Evolutionary conservation across 2,888 invertebrate species (phyloP), one percentile per base, ranked within the genome.

Genomic region (Melikaiella ostensackeni): DNA sequence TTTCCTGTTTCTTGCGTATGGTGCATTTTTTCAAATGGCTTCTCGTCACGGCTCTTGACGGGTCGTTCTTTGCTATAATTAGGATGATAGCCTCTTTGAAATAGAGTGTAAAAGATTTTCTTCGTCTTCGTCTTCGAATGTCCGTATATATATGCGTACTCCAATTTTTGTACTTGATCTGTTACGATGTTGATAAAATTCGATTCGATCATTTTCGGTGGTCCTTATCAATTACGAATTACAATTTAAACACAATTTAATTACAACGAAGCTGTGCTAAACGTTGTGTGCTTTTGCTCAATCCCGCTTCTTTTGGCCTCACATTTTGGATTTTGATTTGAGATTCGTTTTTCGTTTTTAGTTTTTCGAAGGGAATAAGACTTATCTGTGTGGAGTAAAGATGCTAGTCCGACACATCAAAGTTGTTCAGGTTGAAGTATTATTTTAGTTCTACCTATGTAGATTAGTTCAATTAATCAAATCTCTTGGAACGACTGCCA

Each of bases 1-100:
- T 46, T 50, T 46, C 46, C 46, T 50, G 27, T n/a, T 70, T 70
- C 42, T 70, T n/a, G 19, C 30, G 27, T 70, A 38, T 70, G 70
- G 30, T 46, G 46, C 42, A 50, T 50, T 70, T 70, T 70, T 30
- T n/a, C n/a, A n/a, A 64, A 50, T 57, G 57, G 57, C 57, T 57
- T 57, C 24, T 57, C 13, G 24, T 57, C 13, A 70, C 27, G 42
- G 42, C 42, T 66, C 42, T 66, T 27, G 42, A 66, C 24, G 27
- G 50, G 70, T 70, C 70, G 50, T 70, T 70, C 42, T 70, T 70
- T 70, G 46, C 70, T 70, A 66, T 66, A 70, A 70, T 70, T 70
- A 70, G 70, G 30, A 70, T 50, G 50, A 70, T 70, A 70, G 70
- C 19, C 27, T 70, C 70, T 46, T 70, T 50, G 42, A 70, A 50